Base-by-base conservation (phyloP, 2,888 invertebrate genomes). In the Phanerotoma sp. region DNA sequence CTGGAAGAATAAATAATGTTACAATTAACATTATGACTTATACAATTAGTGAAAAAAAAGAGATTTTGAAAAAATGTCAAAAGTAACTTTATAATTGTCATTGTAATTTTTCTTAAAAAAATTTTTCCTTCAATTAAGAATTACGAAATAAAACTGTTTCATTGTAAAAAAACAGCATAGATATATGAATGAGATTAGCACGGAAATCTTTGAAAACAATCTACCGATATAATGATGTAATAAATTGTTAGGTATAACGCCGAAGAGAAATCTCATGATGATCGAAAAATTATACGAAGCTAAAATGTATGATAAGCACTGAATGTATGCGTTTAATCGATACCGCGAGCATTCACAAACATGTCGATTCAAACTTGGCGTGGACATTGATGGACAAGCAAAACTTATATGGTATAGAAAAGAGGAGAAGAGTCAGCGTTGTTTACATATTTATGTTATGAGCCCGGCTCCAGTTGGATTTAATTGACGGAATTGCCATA, bases 391-490 rank as follows among this genome's bases (percentile, higher is more conserved):
- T 75, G 76, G 76, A 77, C 73, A 77, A 73, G 72, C 74, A 65
- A 62, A 66, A 67, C 75, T 75, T 74, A 76, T 74, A 75, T 70
- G 76, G 74, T 35, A 55, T 47, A 16, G 51, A 51, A 32, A 51
- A 53, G 46, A 42, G 32, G 49, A 57, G 46, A 61, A 46, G 41
- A 63, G 62, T 57, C 57, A 54, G 15, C 57, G 58, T 65, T 64
- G 67, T 71, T 75, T 74, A 75, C 77, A 74, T 76, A 75, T 75
- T 76, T 75, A 77, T 75, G 74, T 74, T 74, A 74, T 73, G 74
- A 75, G 71, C 70, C 65, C 63, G 70, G 51, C 35, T 44, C 16
- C 46, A 20, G 67, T 66, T 74, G 72, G 73, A 72, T 72, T 73
- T 73, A 74, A 76, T 76, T 74, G 75, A 73, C 71, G 71, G 71